Percentiles rank a stretch among this genome's conserved stretches.
Conservation (phyloP, 1,140 invertebrate species). For the Diorhabda carinulata region DNA sequence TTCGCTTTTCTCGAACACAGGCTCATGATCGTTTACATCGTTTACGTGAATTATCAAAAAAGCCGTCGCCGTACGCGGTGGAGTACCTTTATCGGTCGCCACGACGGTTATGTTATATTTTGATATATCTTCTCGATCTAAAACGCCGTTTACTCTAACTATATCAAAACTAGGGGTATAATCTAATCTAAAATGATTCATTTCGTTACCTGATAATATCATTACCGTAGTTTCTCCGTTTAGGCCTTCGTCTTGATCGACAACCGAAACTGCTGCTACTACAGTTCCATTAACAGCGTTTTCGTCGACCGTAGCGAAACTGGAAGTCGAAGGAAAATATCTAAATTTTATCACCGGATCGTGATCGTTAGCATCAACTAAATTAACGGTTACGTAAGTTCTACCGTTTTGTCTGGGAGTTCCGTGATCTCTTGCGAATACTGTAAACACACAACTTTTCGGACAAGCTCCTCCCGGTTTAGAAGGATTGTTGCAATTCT, state of each 20-base stretch:
- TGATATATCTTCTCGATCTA: constrained; percentile 88
- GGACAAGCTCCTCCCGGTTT: constrained; percentile 60
- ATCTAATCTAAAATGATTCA: constrained; percentile 83
- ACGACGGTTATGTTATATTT: constrained; percentile 90
- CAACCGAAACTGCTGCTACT: constrained; percentile 89
- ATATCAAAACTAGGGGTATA: constrained; percentile 81
- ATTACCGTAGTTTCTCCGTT: constrained; percentile 84
- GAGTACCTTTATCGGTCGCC: constrained; percentile 83
- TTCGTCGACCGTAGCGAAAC: constrained; percentile 88
- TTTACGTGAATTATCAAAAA: constrained; percentile 90
- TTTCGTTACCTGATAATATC: constrained; percentile 85
- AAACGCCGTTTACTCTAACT: constrained; percentile 83
- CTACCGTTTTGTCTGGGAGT: constrained; percentile 84
- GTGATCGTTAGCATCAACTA: constrained; percentile 92
- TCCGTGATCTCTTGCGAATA: constrained; percentile 90
- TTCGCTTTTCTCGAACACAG: constrained; percentile 89
- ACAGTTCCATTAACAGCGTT: constrained; percentile 84
- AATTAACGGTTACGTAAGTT: constrained; percentile 91
- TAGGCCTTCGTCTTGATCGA: constrained; percentile 83
- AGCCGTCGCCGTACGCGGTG: constrained; percentile 75
- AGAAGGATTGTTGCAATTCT: constrained; percentile 54
- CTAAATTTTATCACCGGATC: constrained; percentile 88
- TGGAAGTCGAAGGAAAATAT: constrained; percentile 78
- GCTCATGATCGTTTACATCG: constrained; percentile 93
- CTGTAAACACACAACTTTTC: constrained; percentile 90